Conservation (phyloP, 2,888 invertebrate species). For the Aplocera efformata region DNA sequence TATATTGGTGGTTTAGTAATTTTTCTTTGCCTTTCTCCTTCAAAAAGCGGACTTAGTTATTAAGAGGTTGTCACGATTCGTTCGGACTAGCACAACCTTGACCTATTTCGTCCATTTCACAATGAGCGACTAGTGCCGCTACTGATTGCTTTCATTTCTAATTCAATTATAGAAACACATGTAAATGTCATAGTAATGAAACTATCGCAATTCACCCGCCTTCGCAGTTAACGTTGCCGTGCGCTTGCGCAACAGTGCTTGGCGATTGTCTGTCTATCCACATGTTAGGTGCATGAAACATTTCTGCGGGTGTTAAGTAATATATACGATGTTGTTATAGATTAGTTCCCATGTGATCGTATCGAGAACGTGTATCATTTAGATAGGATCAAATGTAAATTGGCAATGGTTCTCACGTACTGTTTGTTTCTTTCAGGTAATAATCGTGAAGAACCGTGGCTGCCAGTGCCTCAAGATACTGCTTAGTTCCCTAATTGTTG, state of each 20-base stretch:
- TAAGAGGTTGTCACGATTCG: constrained; percentile 21
- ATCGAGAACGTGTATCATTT: constrained; percentile 32
- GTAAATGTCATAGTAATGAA: constrained; percentile 60
- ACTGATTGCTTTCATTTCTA: constrained; percentile 55
- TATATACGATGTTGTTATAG: constrained; percentile 31
- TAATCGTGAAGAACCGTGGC: constrained; percentile 14
- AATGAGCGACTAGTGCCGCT: constrained; percentile 39
- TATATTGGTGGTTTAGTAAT: too few relatives aligned
- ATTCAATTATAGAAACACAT: constrained; percentile 68
- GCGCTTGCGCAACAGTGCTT: constrained; percentile 31
- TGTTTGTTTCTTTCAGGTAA: constrained; percentile 51
- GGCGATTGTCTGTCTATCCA: constrained; percentile 4
- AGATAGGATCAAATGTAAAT: constrained; percentile 33
- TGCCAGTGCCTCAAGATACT: not conserved
- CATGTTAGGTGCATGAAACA: too few relatives aligned
- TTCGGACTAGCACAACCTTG: constrained; percentile 43
- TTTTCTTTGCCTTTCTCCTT: too few relatives aligned
- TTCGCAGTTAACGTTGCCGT: constrained; percentile 24
- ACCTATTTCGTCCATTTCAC: constrained; percentile 52
- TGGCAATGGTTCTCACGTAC: constrained; percentile 23
- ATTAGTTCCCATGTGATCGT: constrained; percentile 33
- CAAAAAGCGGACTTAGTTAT: too few relatives aligned
- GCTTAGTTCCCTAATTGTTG: too few relatives aligned
- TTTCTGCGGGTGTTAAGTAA: constrained; percentile 22
- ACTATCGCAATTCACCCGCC: constrained; percentile 38